phyloP scores from a whole-genome alignment of 2,888 invertebrate species.

The Chloroclystis v-ata region DNA sequence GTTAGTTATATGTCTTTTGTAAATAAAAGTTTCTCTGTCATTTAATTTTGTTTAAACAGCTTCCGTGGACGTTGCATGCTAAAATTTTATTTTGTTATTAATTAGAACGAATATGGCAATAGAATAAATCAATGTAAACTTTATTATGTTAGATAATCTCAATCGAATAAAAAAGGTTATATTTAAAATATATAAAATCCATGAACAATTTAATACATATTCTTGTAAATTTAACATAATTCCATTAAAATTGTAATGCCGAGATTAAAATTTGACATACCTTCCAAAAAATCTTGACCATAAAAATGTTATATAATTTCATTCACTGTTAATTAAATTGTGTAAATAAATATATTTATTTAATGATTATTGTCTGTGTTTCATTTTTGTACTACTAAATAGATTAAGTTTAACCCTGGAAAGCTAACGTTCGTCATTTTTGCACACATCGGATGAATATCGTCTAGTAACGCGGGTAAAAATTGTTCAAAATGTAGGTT shows the following conservation, averaged over 20 bases:
- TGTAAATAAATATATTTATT: conserved; percentile 79
- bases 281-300: too few species aligned
- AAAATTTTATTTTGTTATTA: conserved; percentile 8
- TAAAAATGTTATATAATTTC: background rate
- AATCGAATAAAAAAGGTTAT: background rate
- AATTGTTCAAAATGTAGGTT: too few species aligned
- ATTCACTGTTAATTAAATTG: conserved; percentile 17
- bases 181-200: too few species aligned
- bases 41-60: conserved; percentile 47
- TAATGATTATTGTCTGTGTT: conserved; percentile 61
- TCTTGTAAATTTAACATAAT: background rate
- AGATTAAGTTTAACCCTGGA: too few species aligned
- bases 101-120: background rate
- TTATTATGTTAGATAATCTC: background rate
- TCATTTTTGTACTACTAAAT: conserved; percentile 36
- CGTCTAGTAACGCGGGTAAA: too few species aligned
- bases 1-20: conserved; percentile 61
- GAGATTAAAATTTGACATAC: too few species aligned
- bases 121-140: background rate
- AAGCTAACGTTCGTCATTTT: too few species aligned
- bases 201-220: too few species aligned
- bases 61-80: conserved; percentile 59
- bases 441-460: too few species aligned
- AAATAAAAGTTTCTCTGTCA: conserved; percentile 47
- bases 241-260: too few species aligned